Evolutionary conservation across 2,797 vertebrate species (phyloP).

Genomic region (Melanotaenia nigrans): DNA sequence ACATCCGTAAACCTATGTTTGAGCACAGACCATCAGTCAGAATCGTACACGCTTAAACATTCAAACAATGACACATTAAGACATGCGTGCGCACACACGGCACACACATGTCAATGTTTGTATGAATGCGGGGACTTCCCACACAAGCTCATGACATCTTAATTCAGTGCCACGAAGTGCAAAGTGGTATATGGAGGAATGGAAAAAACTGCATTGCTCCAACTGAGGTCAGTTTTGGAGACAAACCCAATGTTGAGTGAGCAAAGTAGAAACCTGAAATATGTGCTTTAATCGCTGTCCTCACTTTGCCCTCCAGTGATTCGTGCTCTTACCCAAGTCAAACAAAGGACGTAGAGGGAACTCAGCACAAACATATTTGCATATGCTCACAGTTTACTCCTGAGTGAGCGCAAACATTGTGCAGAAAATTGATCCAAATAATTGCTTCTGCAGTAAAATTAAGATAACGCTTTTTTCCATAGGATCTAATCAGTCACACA

Average conservation of each 20-base stretch:
- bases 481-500: slow-evolving; percentile 64
- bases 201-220: slow-evolving; percentile 52
- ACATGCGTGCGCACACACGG: slow-evolving; percentile 35
- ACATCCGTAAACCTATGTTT: slow-evolving; percentile 65
- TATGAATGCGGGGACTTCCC: slow-evolving; percentile 72
- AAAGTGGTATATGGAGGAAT: slow-evolving; percentile 33
- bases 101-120: slow-evolving; percentile 56
- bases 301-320: slow-evolving; percentile 66
- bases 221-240: slow-evolving; percentile 73
- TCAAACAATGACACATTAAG: slow-evolving; percentile 47
- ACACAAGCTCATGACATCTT: slow-evolving; percentile 63
- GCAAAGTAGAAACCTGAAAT: slow-evolving; percentile 66
- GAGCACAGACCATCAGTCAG: slow-evolving; percentile 44
- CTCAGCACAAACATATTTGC: slow-evolving; percentile 71
- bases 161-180: slow-evolving; percentile 55
- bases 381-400: slow-evolving; percentile 61
- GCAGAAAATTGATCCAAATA: slow-evolving; percentile 63
- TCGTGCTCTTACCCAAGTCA: slow-evolving; percentile 70
- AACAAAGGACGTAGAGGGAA: slow-evolving; percentile 61
- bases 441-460: slow-evolving; percentile 57
- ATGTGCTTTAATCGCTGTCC: slow-evolving; percentile 73
- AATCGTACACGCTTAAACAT: slow-evolving; percentile 7
- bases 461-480: slow-evolving; percentile 52
- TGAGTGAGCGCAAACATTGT: slow-evolving; percentile 44
- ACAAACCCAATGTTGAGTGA: slow-evolving; percentile 52